These are phyloP conservation scores for Medauroidea extradentata DNA, from an alignment of 1,140 invertebrate genomes.

Conservation along the genomic window DNA sequence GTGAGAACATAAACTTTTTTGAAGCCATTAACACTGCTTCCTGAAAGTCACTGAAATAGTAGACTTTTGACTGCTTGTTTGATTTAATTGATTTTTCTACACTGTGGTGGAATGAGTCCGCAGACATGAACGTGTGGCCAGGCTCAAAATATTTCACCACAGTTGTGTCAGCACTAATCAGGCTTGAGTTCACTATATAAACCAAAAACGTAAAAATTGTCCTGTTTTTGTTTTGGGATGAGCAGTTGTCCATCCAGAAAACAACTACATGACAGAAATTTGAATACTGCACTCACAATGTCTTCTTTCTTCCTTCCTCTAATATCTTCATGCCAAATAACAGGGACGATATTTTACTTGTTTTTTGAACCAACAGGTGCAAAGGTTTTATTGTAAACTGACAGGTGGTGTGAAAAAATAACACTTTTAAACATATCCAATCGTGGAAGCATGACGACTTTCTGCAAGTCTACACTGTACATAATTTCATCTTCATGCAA, in stretches of 20 bases:
- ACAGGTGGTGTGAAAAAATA: slow-evolving; percentile 23
- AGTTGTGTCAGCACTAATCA: slow-evolving; percentile 25
- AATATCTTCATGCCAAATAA: slow-evolving; percentile 28
- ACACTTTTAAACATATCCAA: slow-evolving; percentile 28
- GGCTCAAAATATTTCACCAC: slow-evolving; percentile 27
- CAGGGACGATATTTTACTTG: slow-evolving; percentile 18
- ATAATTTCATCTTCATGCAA: slow-evolving; percentile 34
- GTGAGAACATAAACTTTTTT: not conserved
- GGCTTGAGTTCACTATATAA: slow-evolving; percentile 13
- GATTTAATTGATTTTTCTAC: slow-evolving; percentile 27
- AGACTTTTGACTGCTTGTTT: slow-evolving; percentile 23
- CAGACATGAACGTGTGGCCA: slow-evolving; percentile 32
- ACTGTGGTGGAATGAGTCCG: slow-evolving; percentile 33
- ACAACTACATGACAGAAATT: slow-evolving; percentile 16
- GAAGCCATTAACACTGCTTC: slow-evolving; percentile 5
- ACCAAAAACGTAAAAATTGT: slow-evolving; percentile 13
- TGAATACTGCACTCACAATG: slow-evolving; percentile 28
- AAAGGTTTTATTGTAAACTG: slow-evolving; percentile 27
- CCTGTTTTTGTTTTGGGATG: slow-evolving; percentile 25
- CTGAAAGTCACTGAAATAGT: slow-evolving; percentile 34
- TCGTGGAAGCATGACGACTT: slow-evolving; percentile 35
- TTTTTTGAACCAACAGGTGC: slow-evolving; percentile 24
- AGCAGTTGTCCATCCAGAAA: slow-evolving; percentile 25
- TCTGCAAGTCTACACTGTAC: slow-evolving; percentile 26
- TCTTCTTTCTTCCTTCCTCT: slow-evolving; percentile 28